Evolutionary conservation across 2,888 invertebrate genomes (phyloP).

Genomic region (Notodonta dromedarius): DNA sequence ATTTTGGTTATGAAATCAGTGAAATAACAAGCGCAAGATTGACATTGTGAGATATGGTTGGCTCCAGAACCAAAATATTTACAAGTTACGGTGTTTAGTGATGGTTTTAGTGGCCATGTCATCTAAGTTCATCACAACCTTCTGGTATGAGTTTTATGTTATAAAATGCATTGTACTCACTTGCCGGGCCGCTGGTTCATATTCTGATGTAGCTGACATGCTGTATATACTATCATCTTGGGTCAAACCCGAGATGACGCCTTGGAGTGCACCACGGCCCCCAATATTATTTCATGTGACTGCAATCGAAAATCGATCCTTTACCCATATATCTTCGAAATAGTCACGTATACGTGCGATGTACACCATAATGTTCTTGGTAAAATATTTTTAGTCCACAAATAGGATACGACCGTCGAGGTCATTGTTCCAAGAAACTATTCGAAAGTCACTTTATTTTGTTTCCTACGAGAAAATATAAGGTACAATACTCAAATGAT

Average conservation of each 20-base stretch:
- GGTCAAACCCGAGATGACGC: constrained; percentile 81
- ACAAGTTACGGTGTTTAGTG: constrained; percentile 31
- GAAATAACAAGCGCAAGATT: constrained; percentile 4
- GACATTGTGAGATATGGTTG: constrained; percentile 27
- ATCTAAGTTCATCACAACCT: constrained; percentile 20
- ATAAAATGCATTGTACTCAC: constrained; percentile 61
- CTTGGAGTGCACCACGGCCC: constrained; percentile 76
- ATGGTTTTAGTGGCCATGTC: constrained; percentile 26
- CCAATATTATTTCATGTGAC: constrained; percentile 78
- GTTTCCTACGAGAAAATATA: constrained; percentile 70
- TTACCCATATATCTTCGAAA: constrained; percentile 70
- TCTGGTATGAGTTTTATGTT: constrained; percentile 16
- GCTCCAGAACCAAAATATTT: constrained; percentile 43
- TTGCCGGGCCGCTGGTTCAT: constrained; percentile 81
- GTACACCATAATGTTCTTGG: constrained; percentile 70
- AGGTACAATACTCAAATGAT: constrained; percentile 60
- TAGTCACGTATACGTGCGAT: constrained; percentile 56
- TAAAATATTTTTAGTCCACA: constrained; percentile 79
- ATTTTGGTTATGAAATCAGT: constrained; percentile 4
- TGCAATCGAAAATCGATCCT: constrained; percentile 79
- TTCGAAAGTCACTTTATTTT: constrained; percentile 66
- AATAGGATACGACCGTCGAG: constrained; percentile 77
- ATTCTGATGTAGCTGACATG: constrained; percentile 82
- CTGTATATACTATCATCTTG: constrained; percentile 83
- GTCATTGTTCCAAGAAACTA: constrained; percentile 78